Percentiles rank a stretch among this genome's conserved stretches.
These are phyloP conservation scores for Danio tinwini DNA, from an alignment of 2,797 vertebrate genomes.

Conservation along the genomic window DNA sequence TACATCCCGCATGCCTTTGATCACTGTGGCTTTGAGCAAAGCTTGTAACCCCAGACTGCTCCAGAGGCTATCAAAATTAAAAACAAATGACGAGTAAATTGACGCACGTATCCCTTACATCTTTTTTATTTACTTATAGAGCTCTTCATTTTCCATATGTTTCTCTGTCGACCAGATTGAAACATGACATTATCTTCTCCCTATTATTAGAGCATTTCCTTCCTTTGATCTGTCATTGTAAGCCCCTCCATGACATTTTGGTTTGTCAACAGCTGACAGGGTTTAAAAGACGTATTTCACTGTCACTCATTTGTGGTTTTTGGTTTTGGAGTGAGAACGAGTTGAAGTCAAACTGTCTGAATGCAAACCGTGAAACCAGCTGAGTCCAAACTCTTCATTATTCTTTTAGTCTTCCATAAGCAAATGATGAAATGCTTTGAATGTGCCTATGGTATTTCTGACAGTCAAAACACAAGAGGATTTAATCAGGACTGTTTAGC, in stretches of 20 bases:
- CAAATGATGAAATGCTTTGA: slow-evolving; percentile 34
- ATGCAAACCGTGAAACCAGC: slow-evolving; percentile 10
- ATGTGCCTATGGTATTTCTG: slow-evolving; percentile 42
- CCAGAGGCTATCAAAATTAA: neutral
- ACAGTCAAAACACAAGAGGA: slow-evolving; percentile 50
- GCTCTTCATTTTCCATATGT: slow-evolving; percentile 3
- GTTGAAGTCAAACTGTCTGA: neutral
- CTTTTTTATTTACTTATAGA: neutral
- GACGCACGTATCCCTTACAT: neutral
- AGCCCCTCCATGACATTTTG: slow-evolving; percentile 2
- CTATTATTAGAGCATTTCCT: neutral
- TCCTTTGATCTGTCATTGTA: neutral
- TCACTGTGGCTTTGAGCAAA: neutral
- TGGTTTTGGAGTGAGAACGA: neutral
- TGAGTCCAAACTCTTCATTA: neutral
- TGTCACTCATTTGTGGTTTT: slow-evolving; percentile 6
- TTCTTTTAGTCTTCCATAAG: slow-evolving; percentile 9
- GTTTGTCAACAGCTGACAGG: slow-evolving; percentile 2
- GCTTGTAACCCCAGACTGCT: slow-evolving; percentile 13
- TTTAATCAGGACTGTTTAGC: slow-evolving; percentile 52
- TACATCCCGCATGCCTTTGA: slow-evolving; percentile 9
- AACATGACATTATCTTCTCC: neutral
- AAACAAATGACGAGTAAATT: slow-evolving; percentile 10
- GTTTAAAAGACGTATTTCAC: neutral
- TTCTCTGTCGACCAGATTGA: neutral